Conservation (phyloP, 2,888 invertebrate species). For the Dinocampus coccinellae region DNA sequence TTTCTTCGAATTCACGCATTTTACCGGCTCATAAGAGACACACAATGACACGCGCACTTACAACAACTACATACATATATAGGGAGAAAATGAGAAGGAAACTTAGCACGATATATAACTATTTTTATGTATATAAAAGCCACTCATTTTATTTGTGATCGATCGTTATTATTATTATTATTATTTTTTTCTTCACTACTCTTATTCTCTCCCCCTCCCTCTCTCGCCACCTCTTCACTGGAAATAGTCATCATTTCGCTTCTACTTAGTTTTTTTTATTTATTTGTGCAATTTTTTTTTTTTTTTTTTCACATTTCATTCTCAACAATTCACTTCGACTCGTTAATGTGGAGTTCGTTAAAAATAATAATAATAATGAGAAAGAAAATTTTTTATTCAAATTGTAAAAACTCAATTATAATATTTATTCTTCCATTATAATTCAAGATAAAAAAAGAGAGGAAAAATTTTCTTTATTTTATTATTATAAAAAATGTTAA, state of each 20-base stretch:
- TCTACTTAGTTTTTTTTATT: no score
- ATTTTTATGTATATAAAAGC: constrained; percentile 7
- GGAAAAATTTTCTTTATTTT: no score
- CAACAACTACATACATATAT: constrained; percentile 37
- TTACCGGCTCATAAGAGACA: constrained; percentile 43
- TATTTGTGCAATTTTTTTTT: no score
- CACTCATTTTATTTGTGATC: constrained; percentile 31
- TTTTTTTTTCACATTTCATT: background rate
- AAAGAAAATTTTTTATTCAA: constrained; percentile 28
- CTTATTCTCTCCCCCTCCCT: background rate
- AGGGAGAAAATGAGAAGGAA: background rate
- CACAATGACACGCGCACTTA: constrained; percentile 47
- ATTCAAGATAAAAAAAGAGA: no score
- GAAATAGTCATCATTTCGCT: no score
- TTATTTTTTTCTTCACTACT: background rate
- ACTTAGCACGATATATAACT: background rate
- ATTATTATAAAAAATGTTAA: no score
- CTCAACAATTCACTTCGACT: constrained; percentile 29
- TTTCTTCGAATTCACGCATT: constrained; percentile 61
- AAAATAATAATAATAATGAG: background rate
- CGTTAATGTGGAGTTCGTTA: constrained; percentile 34
- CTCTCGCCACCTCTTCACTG: no score
- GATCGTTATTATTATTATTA: constrained; percentile 34
- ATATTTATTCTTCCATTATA: constrained; percentile 15
- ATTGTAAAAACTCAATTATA: constrained; percentile 23